A percentile compares a stretch with the other conserved stretches of the same genome.
These are phyloP conservation scores for Lamproptera curius DNA, from an alignment of 2,888 invertebrate genomes.

Conservation along the genomic window DNA sequence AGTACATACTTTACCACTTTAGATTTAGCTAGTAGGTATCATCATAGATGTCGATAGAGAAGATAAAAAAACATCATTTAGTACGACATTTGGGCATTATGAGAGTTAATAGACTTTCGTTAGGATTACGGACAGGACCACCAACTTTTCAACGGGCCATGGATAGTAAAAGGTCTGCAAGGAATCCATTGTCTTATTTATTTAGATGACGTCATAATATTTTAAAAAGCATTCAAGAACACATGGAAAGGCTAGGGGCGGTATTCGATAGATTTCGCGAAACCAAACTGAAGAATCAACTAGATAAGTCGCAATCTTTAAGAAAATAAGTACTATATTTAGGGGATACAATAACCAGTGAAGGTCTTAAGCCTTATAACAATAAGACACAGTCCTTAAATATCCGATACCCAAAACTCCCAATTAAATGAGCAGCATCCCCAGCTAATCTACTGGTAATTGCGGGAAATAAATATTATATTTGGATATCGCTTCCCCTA, in stretches of 20 bases:
- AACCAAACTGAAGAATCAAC: constrained; percentile 23
- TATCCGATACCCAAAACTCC: constrained; percentile 30
- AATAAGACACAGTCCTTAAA: constrained; percentile 28
- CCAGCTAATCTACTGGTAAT: too few species aligned
- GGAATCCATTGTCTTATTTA: constrained; percentile 26
- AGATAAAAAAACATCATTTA: constrained; percentile 40
- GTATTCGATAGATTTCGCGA: constrained; percentile 30
- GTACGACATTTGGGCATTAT: constrained; percentile 32
- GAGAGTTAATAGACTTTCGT: constrained; percentile 37
- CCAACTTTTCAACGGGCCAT: constrained; percentile 38
- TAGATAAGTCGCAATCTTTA: constrained; percentile 30
- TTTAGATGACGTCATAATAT: constrained; percentile 34
- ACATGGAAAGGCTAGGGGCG: constrained; percentile 26
- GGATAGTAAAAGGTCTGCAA: constrained; percentile 34
- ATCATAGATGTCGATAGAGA: too few species aligned
- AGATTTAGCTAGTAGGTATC: too few species aligned
- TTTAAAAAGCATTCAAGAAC: constrained; percentile 28
- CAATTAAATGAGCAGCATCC: constrained; percentile 35
- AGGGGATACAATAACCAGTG: constrained; percentile 35
- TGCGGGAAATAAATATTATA: too few species aligned
- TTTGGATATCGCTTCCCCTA: too few species aligned
- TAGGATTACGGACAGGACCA: constrained; percentile 35
- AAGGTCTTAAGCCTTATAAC: constrained; percentile 37
- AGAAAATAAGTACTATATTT: constrained; percentile 25
- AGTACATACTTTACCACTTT: too few species aligned